A percentile compares a stretch with the other conserved stretches of the same genome.
These are phyloP conservation scores for Coilia nasus DNA, from an alignment of 2,797 vertebrate species.

Conservation along the genomic window DNA sequence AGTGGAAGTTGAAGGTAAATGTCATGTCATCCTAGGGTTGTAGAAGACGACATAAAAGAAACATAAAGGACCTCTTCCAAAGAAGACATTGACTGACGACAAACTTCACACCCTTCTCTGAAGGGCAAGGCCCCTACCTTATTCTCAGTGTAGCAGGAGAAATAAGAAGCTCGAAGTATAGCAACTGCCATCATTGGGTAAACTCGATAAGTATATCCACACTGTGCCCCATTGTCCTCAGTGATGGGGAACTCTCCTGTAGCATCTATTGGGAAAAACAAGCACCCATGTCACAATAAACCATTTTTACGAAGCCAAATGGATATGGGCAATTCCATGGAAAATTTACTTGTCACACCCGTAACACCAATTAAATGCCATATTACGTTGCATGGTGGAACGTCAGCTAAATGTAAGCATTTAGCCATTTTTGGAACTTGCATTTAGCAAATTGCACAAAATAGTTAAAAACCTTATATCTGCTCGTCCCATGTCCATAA, in stretches of 20 bases:
- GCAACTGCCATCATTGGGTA: conserved; percentile 43
- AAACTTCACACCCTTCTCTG: no score
- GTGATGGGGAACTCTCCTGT: conserved; percentile 54
- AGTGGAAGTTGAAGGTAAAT: conserved; percentile 70
- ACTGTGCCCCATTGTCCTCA: conserved; percentile 54
- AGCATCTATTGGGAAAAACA: conserved; percentile 40
- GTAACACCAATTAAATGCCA: no score
- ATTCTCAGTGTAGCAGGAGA: conserved; percentile 70
- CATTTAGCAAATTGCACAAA: no score
- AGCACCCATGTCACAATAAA: neutral
- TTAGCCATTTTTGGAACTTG: no score
- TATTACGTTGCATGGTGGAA: no score
- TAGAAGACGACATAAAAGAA: neutral
- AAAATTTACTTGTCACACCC: no score
- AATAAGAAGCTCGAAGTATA: conserved; percentile 70
- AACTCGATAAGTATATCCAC: conserved; percentile 66
- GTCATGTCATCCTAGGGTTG: neutral
- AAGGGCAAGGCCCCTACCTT: conserved; percentile 42
- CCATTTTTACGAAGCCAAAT: no score
- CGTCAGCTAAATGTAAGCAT: no score
- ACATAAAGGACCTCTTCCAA: neutral
- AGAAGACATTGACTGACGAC: no score
- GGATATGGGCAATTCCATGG: no score
- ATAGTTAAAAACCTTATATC: no score
- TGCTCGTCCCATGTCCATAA: no score